Conservation (phyloP, 2,888 invertebrate genomes). For the Ormyrus nitidulus region DNA sequence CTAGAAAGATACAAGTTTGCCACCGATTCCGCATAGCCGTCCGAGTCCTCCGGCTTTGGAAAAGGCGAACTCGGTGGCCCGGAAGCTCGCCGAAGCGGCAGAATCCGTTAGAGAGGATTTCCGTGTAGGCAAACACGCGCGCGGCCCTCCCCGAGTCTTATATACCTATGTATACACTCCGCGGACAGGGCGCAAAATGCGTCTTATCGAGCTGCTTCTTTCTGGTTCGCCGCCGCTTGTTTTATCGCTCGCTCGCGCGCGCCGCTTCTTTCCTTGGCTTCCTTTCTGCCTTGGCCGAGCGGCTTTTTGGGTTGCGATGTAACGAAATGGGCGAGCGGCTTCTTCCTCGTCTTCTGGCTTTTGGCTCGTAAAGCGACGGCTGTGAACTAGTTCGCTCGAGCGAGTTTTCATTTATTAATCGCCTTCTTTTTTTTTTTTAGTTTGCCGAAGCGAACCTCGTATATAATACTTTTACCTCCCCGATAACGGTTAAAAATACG, state of each 20-base stretch:
- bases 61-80: slow-evolving; percentile 10
- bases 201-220: slow-evolving; percentile 14
- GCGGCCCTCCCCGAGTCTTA: slow-evolving; percentile 37
- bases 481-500: no score
- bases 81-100: slow-evolving; percentile 65
- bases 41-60: background rate
- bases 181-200: background rate
- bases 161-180: background rate
- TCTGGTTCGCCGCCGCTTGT: slow-evolving; percentile 1
- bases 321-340: no score
- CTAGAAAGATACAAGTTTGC: background rate
- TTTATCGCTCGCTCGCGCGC: background rate
- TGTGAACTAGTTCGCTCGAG: background rate
- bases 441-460: background rate
- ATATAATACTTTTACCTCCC: background rate
- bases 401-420: background rate
- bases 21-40: background rate
- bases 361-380: no score
- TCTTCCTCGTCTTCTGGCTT: no score
- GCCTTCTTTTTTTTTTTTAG: no score
- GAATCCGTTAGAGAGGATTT: slow-evolving; percentile 75
- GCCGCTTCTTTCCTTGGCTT: background rate
- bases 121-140: slow-evolving; percentile 74
- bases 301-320: no score
- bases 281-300: background rate